Conservation (phyloP, 2,888 invertebrate genomes). For the Platycheirus albimanus region DNA sequence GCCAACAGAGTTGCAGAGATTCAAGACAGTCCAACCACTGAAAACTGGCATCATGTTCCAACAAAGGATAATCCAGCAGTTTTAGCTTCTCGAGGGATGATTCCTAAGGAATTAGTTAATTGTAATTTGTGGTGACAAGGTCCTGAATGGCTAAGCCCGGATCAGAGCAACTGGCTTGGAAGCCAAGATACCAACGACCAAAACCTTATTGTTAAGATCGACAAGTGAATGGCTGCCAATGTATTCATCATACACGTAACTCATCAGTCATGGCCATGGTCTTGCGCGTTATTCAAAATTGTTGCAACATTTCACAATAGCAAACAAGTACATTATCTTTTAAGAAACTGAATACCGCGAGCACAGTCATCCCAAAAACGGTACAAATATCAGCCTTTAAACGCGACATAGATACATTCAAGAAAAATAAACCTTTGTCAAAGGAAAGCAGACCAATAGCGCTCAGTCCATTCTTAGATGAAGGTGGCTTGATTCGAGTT, state of each 20-base stretch:
- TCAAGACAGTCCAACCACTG: background rate
- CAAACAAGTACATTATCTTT: background rate
- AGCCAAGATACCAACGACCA: background rate
- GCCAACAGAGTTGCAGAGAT: background rate
- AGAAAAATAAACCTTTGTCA: background rate
- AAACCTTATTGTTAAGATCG: background rate
- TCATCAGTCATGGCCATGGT: background rate
- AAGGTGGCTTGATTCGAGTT: background rate
- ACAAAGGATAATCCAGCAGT: background rate
- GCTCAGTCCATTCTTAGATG: background rate
- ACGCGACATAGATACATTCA: background rate
- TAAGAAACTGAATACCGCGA: background rate
- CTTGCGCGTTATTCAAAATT: background rate
- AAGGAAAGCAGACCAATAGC: background rate
- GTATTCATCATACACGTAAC: background rate
- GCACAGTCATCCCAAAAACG: background rate
- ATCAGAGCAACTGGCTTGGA: background rate
- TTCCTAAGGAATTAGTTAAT: background rate
- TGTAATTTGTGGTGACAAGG: background rate
- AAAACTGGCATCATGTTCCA: background rate
- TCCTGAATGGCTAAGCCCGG: background rate
- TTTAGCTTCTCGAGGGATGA: background rate
- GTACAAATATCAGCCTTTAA: background rate
- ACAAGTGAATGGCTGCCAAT: background rate
- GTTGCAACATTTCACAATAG: background rate